Evolutionary conservation across 2,888 invertebrate genomes (phyloP).

Genomic region (Platycheirus rosarum): DNA sequence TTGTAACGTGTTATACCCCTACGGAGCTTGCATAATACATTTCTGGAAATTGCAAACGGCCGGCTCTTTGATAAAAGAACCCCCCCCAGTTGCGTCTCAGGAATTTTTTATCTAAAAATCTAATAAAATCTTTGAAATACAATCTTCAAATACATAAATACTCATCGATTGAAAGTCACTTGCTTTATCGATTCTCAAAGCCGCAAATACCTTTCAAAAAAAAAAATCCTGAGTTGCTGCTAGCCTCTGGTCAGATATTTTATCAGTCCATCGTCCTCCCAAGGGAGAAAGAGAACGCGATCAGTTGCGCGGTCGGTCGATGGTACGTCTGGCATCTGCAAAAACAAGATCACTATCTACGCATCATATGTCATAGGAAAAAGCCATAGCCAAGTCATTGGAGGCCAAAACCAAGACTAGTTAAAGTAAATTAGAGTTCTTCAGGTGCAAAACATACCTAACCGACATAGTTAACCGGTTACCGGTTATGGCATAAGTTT

Average conservation of each 20-base stretch:
- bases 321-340: constrained; percentile 35
- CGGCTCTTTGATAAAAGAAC: constrained; percentile 54
- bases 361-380: constrained; percentile 66
- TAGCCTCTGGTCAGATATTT: constrained; percentile 23
- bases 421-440: constrained; percentile 72
- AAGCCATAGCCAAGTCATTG: constrained; percentile 35
- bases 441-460: constrained; percentile 72
- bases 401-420: constrained; percentile 27
- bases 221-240: constrained; percentile 54
- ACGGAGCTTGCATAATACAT: constrained; percentile 67
- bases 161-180: constrained; percentile 67
- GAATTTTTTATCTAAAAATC: neutral
- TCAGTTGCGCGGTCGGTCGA: constrained; percentile 24
- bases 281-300: constrained; percentile 43
- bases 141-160: constrained; percentile 65
- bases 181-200: constrained; percentile 55
- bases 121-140: constrained; percentile 55
- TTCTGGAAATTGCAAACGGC: constrained; percentile 62
- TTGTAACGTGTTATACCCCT: constrained; percentile 71
- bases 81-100: neutral
- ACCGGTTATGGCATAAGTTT: constrained; percentile 43
- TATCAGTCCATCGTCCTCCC: constrained; percentile 57
- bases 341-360: constrained; percentile 64
- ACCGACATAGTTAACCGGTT: constrained; percentile 63
- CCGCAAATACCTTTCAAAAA: neutral